Percentiles rank a stretch among this genome's conserved stretches.
phyloP scores from a whole-genome alignment of 2,797 vertebrate species.

The Sebastes miniatus region DNA sequence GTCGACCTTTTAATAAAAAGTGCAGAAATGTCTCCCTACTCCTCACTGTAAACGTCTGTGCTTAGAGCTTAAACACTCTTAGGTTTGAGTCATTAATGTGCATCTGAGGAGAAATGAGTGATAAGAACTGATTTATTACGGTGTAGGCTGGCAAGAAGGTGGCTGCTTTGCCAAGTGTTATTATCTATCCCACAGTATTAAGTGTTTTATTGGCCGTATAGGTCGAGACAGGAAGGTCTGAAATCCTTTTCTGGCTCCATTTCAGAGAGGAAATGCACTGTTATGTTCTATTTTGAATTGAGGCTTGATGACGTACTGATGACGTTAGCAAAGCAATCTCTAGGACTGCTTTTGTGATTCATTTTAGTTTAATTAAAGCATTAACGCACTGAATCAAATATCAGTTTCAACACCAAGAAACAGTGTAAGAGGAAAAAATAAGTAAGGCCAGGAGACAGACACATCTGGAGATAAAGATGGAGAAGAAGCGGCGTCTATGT shows the following conservation, averaged over 20 bases:
- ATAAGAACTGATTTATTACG: constrained; percentile 1
- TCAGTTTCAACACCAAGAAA: neutral
- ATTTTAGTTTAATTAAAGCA: constrained; percentile 7
- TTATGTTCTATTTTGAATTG: neutral
- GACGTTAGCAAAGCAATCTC: constrained; percentile 9
- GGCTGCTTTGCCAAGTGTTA: constrained; percentile 15
- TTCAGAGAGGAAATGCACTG: neutral
- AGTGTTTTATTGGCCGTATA: constrained; percentile 18
- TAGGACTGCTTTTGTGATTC: neutral
- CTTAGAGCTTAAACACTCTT: neutral
- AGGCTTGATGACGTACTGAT: neutral
- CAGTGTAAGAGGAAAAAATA: neutral
- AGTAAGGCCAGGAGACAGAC: neutral
- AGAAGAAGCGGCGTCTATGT: neutral
- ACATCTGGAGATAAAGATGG: neutral
- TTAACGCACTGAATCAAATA: constrained; percentile 13
- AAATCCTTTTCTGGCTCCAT: neutral
- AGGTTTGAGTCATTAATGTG: constrained; percentile 3
- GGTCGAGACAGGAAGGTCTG: neutral
- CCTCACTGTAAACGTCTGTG: neutral
- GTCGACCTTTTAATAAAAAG: constrained; percentile 6
- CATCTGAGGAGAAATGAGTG: neutral
- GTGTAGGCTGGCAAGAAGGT: neutral
- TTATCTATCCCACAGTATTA: constrained; percentile 14
- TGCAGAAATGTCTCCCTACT: neutral